Conservation (phyloP, 1,140 invertebrate species). For the Lasioglossum baleicum region DNA sequence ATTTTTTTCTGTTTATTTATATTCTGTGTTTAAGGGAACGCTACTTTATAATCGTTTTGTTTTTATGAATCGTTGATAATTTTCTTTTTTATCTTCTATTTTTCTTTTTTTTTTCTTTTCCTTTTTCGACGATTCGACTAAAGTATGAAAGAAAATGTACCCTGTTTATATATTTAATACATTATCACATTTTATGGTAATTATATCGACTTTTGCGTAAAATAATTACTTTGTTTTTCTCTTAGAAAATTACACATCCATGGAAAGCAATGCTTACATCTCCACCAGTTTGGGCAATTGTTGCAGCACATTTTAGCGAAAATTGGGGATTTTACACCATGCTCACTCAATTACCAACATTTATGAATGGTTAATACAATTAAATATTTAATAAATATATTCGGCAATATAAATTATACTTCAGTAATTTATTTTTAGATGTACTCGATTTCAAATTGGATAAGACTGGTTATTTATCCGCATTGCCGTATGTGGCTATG, state of each 20-base stretch:
- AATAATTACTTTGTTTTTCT: too few relatives aligned
- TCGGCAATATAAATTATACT: too few relatives aligned
- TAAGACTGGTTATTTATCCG: constrained; percentile 89
- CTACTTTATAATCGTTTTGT: too few relatives aligned
- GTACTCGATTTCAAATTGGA: constrained; percentile 86
- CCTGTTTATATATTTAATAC: too few relatives aligned
- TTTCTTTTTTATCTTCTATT: constrained; percentile 26
- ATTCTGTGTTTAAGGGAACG: too few relatives aligned
- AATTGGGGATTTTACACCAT: constrained; percentile 98
- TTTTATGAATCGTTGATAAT: too few relatives aligned
- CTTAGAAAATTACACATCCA: constrained; percentile 84
- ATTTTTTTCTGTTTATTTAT: neutral
- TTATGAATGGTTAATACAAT: constrained; percentile 87
- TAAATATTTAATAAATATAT: too few relatives aligned
- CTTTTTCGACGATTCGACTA: too few relatives aligned
- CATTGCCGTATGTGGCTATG: constrained; percentile 93
- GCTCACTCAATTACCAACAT: constrained; percentile 93
- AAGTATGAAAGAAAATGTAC: too few relatives aligned
- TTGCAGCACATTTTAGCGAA: constrained; percentile 94
- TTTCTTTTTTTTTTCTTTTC: too few relatives aligned
- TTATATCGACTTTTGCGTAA: too few relatives aligned
- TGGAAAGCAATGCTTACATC: constrained; percentile 92
- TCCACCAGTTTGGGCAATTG: constrained; percentile 93
- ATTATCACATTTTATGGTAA: too few relatives aligned
- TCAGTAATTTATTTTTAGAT: constrained; percentile 81